These are phyloP conservation scores for Ciona savignyi DNA, from an alignment of 23 tunicate genomes.

Conservation along the genomic window DNA sequence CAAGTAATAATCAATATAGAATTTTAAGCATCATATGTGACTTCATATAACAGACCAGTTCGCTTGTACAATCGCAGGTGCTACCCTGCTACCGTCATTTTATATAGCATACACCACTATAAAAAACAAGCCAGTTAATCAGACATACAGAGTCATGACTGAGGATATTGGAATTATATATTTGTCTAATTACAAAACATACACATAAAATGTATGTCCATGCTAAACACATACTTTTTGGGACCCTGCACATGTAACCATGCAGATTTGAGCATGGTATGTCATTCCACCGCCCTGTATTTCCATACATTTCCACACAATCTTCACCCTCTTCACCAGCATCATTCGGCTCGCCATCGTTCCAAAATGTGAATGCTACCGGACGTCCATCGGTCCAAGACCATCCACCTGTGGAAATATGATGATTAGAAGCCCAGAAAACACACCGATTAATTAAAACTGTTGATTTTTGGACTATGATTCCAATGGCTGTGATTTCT, in stretches of 20 bases:
- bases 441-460: background rate
- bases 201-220: background rate
- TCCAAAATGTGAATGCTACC: constrained; percentile 74
- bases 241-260: constrained; percentile 85
- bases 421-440: background rate
- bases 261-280: constrained; percentile 22
- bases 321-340: constrained; percentile 59
- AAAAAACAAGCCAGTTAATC: no score
- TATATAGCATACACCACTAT: no score
- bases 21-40: no score
- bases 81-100: no score
- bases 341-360: constrained; percentile 86
- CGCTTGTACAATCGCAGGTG: no score
- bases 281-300: constrained; percentile 87
- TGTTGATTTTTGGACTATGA: no score
- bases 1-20: no score
- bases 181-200: no score
- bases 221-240: constrained; percentile 46
- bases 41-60: no score
- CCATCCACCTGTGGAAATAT: constrained; percentile 92
- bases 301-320: constrained; percentile 83
- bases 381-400: constrained; percentile 84
- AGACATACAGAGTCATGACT: no score
- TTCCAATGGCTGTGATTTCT: no score
- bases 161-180: no score